Base-by-base conservation (phyloP, 2,113 vertebrate genomes). In the Myotis lucifugus region DNA sequence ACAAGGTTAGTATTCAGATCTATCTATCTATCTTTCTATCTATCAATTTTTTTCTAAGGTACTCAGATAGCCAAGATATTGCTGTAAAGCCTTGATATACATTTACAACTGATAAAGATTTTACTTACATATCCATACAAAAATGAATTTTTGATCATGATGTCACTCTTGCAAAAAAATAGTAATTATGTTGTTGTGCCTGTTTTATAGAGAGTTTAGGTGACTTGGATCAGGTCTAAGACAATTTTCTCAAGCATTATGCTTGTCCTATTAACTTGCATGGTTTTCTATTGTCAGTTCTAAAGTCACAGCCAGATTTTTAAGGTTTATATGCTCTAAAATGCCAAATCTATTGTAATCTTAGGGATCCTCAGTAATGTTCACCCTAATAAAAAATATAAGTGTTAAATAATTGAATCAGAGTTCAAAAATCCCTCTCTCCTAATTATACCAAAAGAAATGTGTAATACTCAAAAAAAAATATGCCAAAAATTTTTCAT, bases 321-420 rank as follows among this genome's bases (percentile, higher is more conserved):
- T 34, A 69, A 78, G 34, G 6, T 56, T 77, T 46, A 59, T 74
- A n/a, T 59, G 12, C 32, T 52, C 54, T 64, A 90, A 95, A 90
- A 83, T 66, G 18, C 19, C 52, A 90, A 66, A 10, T 9, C n/a
- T 59, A 4, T 40, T 37, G 46, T 52, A 83, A 78, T 19, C 6
- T 70, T 77, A 46, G 12, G 18, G 34, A 27, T 6, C 42, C 21
- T 59, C 27, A 32, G n/a, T 10, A 78, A 4, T 81, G 6, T 40
- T 27, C 79, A 88, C 69, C 27, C 13, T 95, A 91, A 46, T 61
- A 54, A 84, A 66, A 40, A 8, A 87, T 52, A 5, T 56, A n/a
- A n/a, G 14, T 74, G 6, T 27, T 86, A 83, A 77, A 95, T 86
- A 86, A 92, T 86, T 86, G 52, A 90, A 61, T 73, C 13, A 90